These are phyloP conservation scores for Zonitis immaculata DNA, from an alignment of 2,888 invertebrate genomes.

Conservation along the genomic window DNA sequence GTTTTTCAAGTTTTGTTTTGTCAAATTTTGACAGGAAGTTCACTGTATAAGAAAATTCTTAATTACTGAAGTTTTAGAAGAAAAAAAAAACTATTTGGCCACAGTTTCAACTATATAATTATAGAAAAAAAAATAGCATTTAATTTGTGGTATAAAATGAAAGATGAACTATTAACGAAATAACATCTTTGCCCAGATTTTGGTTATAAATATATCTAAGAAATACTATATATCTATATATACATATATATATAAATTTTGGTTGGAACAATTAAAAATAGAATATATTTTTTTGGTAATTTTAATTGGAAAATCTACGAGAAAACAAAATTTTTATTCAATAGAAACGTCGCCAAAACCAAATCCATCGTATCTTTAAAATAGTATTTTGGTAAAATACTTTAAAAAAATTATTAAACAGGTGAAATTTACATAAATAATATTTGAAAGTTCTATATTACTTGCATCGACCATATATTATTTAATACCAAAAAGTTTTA, in stretches of 20 bases:
- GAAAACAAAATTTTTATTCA: neutral
- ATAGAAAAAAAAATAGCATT: neutral
- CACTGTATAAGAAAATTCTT: neutral
- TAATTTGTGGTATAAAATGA: too few species aligned
- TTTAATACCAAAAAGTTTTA: neutral
- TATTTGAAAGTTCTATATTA: slow-evolving; percentile 4
- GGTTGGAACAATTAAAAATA: neutral
- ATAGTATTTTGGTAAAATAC: slow-evolving; percentile 1
- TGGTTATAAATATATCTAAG: neutral
- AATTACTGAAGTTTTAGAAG: too few species aligned
- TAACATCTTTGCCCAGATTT: neutral
- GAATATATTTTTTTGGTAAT: neutral
- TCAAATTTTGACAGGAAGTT: neutral
- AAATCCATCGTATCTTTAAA: slow-evolving; percentile 3
- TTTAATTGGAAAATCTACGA: neutral
- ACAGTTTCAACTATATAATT: neutral
- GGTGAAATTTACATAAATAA: slow-evolving; percentile 18
- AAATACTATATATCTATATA: neutral
- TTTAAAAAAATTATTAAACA: slow-evolving; percentile 15
- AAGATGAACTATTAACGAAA: neutral
- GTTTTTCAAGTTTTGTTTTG: neutral
- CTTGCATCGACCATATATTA: neutral
- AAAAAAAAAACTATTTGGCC: neutral
- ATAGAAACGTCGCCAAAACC: slow-evolving; percentile 4
- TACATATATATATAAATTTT: too few species aligned